Conservation (phyloP, 1,140 invertebrate genomes). For the Atta cephalotes region DNA sequence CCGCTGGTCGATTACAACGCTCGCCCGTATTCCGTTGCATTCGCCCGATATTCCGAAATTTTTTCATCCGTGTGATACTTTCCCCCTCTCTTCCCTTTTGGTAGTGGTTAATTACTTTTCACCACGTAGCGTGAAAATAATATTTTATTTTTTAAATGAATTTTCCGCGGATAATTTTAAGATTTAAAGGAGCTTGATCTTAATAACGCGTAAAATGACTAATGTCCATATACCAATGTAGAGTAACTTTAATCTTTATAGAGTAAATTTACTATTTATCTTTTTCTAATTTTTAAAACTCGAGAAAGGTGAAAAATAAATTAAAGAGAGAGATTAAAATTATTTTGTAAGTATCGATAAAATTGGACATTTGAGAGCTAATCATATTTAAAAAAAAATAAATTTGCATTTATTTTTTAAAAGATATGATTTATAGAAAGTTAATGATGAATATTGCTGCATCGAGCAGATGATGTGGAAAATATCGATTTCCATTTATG, state of each 20-base stretch:
- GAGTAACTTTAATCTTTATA: no score
- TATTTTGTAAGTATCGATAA: no score
- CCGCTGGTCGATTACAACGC: slow-evolving; percentile 74
- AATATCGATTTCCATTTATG: neutral
- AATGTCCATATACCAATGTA: no score
- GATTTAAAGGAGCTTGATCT: neutral
- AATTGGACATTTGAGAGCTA: no score
- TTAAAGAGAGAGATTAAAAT: no score
- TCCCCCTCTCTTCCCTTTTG: neutral
- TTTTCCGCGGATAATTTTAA: neutral
- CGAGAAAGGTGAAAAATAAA: no score
- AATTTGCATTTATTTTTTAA: neutral
- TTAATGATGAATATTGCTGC: neutral
- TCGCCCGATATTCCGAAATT: neutral
- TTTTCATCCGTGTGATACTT: slow-evolving; percentile 9
- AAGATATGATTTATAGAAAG: no score
- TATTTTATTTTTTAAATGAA: neutral
- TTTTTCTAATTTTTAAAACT: no score
- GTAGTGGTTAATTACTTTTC: slow-evolving; percentile 21
- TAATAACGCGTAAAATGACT: neutral
- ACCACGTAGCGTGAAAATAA: neutral
- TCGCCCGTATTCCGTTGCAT: slow-evolving; percentile 21
- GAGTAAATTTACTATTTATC: no score
- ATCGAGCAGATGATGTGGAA: neutral
- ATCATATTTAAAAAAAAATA: neutral